Evolutionary conservation across 2,113 vertebrate species (phyloP), one percentile per base, ranked within the genome.

Genomic region (Carassius auratus): DNA sequence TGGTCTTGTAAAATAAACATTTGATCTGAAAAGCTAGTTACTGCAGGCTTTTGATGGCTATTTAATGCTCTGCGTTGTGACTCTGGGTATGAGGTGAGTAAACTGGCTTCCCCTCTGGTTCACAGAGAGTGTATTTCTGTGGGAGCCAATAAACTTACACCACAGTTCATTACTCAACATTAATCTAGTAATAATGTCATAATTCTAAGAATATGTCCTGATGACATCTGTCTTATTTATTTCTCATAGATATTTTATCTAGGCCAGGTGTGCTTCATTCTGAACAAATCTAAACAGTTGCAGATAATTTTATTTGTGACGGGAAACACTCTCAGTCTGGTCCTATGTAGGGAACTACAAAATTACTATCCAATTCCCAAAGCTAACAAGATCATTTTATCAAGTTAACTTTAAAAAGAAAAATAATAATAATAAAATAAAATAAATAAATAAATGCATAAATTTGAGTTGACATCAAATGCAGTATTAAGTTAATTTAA

Each of bases 171-270:
- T 88, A 82, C 82, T 38, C 83, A 86, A 82, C 52, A 52, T 66
- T 78, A 81, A 85, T 82, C 59, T 78, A 86, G 85, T 88, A 88
- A 80, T 68, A 77, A 52, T 64, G 45, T 84, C 23, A 77, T 55
- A 55, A 85, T 88, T 81, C 30, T 76, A 55, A 52, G 76, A 84
- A 59, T 76, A 82, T 21, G 30, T 52, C 62, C 61, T 15, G 23
- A 74, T 73, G 59, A 73, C 33, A 23, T 74, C 36, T 13, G 30
- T 36, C n/a, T 76, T 84, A 61, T 79, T 78, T 79, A 73, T 61
- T 15, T 76, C 15, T 23, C 57, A 30, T 36, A 76, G 81, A 4
- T 76, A 8, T 76, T 57, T 9, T 81, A 68, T 15, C 23, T 36
- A 66, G 30, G 69, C 57, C 66, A 79, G 42, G 71, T 64, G 26